phyloP scores from a whole-genome alignment of 2,797 vertebrate genomes.

The Babyrousa celebensis region DNA sequence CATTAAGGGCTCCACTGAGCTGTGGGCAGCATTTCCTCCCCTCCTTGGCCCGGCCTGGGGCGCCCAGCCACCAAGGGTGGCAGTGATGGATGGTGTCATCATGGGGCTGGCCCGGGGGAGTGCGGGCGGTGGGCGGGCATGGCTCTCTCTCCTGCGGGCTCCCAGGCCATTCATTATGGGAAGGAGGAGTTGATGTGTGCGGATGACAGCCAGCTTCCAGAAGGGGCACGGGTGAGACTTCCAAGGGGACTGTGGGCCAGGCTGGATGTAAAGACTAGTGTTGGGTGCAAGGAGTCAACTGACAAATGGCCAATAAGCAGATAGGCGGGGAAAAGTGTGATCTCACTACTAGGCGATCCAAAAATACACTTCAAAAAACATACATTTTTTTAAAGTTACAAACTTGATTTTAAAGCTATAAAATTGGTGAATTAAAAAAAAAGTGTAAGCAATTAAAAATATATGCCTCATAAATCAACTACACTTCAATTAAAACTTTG shows the following conservation, averaged over 20 bases:
- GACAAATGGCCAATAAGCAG: neutral
- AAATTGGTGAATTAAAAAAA: neutral
- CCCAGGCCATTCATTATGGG: slow-evolving; percentile 3
- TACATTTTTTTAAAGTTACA: neutral
- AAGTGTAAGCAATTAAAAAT: neutral
- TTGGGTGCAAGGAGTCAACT: neutral
- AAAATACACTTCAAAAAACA: neutral
- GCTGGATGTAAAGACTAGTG: neutral
- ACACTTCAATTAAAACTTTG: too few species aligned
- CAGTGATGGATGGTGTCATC: slow-evolving; percentile 67
- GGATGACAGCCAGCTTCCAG: neutral
- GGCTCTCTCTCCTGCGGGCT: slow-evolving; percentile 25
- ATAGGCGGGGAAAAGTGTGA: neutral
- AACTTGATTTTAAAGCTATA: neutral
- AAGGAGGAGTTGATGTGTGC: neutral
- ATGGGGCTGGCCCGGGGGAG: neutral
- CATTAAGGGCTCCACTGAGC: slow-evolving; percentile 79
- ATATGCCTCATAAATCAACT: too few species aligned
- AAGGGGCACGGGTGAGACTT: neutral
- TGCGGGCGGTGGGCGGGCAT: rapidly evolving
- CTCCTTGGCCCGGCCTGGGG: slow-evolving; percentile 21
- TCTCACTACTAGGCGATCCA: neutral
- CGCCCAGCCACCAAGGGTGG: neutral
- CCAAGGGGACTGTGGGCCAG: neutral
- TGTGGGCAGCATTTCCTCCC: slow-evolving; percentile 69